Percentiles rank a stretch among this genome's conserved stretches.
Conservation (phyloP, 2,113 vertebrate species). For the Callionymus lyra region DNA sequence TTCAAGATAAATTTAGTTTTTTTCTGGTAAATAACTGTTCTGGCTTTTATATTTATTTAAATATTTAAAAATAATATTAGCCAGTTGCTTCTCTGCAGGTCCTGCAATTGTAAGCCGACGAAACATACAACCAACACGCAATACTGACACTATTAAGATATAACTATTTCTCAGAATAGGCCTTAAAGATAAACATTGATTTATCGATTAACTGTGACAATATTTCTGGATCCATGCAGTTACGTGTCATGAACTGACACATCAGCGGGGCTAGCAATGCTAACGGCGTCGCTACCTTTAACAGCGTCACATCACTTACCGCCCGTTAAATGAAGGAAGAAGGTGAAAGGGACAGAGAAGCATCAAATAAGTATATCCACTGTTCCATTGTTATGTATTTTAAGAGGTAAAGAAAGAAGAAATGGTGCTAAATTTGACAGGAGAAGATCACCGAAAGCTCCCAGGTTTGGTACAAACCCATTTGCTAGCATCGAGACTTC, state of each 20-base stretch:
- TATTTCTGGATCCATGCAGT: neutral
- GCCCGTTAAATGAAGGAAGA: conserved; percentile 61
- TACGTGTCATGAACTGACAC: conserved; percentile 33
- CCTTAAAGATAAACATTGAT: too few relatives aligned
- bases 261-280: conserved; percentile 26
- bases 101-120: too few relatives aligned
- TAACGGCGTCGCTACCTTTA: neutral
- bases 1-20: too few relatives aligned
- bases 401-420: too few relatives aligned
- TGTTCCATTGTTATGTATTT: conserved; percentile 39
- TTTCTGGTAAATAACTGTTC: too few relatives aligned
- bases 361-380: conserved; percentile 23
- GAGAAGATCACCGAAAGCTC: conserved; percentile 2
- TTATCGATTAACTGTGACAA: too few relatives aligned
- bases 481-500: conserved; percentile 17
- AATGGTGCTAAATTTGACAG: conserved; percentile 18
- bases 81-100: too few relatives aligned
- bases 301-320: conserved; percentile 45
- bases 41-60: too few relatives aligned
- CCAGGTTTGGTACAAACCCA: conserved; percentile 16
- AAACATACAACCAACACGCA: too few relatives aligned
- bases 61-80: too few relatives aligned
- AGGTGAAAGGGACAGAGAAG: conserved; percentile 18
- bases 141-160: too few relatives aligned
- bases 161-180: too few relatives aligned